A percentile compares a stretch with the other conserved stretches of the same genome.
Evolutionary conservation across 2,888 invertebrate species (phyloP).

Genomic region (Pachycephus smyrnensis): DNA sequence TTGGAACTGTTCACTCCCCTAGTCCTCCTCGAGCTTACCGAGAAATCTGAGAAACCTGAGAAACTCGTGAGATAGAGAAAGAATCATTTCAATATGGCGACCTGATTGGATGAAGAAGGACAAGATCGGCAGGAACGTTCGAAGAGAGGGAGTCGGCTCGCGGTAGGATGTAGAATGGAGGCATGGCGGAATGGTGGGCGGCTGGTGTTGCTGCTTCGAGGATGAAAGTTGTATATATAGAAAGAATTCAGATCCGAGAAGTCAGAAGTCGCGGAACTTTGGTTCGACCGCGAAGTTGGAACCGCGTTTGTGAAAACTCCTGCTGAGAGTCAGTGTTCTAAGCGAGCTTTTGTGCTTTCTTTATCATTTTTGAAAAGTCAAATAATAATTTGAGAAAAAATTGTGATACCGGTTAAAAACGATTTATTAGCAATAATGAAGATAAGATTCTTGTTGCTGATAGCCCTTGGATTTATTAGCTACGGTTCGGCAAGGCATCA

Average conservation of each 20-base stretch:
- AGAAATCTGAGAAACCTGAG: conserved; percentile 42
- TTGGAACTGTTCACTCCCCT: conserved; percentile 49
- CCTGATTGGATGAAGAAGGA: neutral
- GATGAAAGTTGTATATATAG: conserved; percentile 49
- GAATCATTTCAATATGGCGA: neutral
- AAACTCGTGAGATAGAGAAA: conserved; percentile 42
- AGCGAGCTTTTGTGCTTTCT: neutral
- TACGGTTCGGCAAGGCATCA: conserved; percentile 42
- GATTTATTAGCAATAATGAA: conserved; percentile 29
- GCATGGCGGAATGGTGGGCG: conserved; percentile 8
- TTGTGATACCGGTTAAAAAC: neutral
- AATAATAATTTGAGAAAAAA: neutral
- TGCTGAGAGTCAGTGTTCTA: neutral
- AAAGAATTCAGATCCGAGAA: conserved; percentile 45
- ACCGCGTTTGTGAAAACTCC: neutral
- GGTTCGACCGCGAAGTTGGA: conserved; percentile 20
- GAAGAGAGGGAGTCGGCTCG: conserved; percentile 13
- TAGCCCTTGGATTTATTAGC: conserved; percentile 32
- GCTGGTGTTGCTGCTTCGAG: conserved; percentile 34
- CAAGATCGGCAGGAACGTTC: conserved; percentile 9
- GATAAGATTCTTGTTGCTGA: conserved; percentile 28
- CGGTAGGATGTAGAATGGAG: neutral
- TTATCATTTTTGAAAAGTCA: neutral
- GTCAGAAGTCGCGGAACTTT: conserved; percentile 19
- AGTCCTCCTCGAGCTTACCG: conserved; percentile 47